phyloP scores from a whole-genome alignment of 2,888 invertebrate species.

The Idaea straminata region DNA sequence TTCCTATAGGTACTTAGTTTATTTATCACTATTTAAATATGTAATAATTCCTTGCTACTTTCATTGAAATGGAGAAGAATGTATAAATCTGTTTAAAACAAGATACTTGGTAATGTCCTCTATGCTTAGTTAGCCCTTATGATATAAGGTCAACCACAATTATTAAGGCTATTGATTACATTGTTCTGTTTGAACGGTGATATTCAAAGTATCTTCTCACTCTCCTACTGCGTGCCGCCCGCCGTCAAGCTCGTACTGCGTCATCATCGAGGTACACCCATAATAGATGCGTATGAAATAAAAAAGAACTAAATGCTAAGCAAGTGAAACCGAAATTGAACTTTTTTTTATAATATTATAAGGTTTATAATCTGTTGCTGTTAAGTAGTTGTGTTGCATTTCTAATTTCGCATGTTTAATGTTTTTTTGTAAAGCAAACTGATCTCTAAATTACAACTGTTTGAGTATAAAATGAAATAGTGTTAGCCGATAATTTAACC shows the following conservation, averaged over 20 bases:
- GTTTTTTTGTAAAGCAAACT: slow-evolving; percentile 37
- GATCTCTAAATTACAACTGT: slow-evolving; percentile 35
- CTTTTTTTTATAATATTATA: slow-evolving; percentile 3
- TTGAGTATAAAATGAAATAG: slow-evolving; percentile 17
- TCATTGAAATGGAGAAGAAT: too few species aligned
- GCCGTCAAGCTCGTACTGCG: slow-evolving; percentile 31
- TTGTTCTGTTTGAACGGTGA: slow-evolving; percentile 43
- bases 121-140: neutral
- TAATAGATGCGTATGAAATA: slow-evolving; percentile 53
- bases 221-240: slow-evolving; percentile 60
- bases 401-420: slow-evolving; percentile 43
- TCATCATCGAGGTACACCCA: slow-evolving; percentile 63
- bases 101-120: neutral
- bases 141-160: neutral
- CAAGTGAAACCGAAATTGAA: slow-evolving; percentile 4
- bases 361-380: slow-evolving; percentile 9
- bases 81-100: too few species aligned
- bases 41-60: too few species aligned
- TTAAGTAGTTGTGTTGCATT: slow-evolving; percentile 28
- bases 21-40: too few species aligned
- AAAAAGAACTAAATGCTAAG: slow-evolving; percentile 12
- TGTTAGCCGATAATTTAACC: slow-evolving; percentile 57
- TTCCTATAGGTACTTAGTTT: too few species aligned
- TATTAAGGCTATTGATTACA: neutral
- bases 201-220: slow-evolving; percentile 64